Base-by-base conservation (phyloP, 2,113 vertebrate genomes). In the Mixornis gularis region DNA sequence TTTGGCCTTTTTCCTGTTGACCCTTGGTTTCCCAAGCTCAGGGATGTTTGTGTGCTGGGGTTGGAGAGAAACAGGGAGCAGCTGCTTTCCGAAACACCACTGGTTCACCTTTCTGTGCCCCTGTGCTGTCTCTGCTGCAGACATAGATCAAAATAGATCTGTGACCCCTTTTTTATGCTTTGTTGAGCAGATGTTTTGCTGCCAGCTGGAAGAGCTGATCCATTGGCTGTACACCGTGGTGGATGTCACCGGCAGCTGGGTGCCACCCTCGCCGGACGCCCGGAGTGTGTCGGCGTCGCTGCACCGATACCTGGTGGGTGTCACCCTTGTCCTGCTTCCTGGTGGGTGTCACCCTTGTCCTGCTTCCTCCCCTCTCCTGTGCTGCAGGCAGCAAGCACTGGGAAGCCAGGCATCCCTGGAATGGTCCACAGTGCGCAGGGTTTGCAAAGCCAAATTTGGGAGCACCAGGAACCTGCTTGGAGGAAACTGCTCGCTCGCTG, bases 121-220 rank as follows among this genome's bases (percentile, higher is more conserved):
- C 48, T 19, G 10, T 10, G 0, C 5, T 2, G 0, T 7, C 36
- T 71, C 12, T 26, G 19, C 12, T 69, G 56, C 52, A 44, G 74
- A 38, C 36, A 10, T 2, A 34, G 22, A 8, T 55, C 27, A 4
- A 20, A 40, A 8, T 2, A n/a, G 21, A 8, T 56, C 27, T 3
- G 46, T 85, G 38, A 93, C 64, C 51, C 34, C 43, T 18, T 73
- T 41, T 48, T 77, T 72, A 1, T 62, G 60, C 71, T 97, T 87
- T 63, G 44, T 90, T 74, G 93, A 85, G 48, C 93, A 99, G 99
- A 94, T 95, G 29, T 99, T 99, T 87, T 98, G 98, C 95, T 97
- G 96, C 93, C 98, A 98, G 89, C 97, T 99, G 80, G 97, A 98
- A 82, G 97, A 98, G 95, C 98, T 99, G 27, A 98, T 99, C 77